Conservation (phyloP, 2,888 invertebrate species). For the Torymus texanus region DNA sequence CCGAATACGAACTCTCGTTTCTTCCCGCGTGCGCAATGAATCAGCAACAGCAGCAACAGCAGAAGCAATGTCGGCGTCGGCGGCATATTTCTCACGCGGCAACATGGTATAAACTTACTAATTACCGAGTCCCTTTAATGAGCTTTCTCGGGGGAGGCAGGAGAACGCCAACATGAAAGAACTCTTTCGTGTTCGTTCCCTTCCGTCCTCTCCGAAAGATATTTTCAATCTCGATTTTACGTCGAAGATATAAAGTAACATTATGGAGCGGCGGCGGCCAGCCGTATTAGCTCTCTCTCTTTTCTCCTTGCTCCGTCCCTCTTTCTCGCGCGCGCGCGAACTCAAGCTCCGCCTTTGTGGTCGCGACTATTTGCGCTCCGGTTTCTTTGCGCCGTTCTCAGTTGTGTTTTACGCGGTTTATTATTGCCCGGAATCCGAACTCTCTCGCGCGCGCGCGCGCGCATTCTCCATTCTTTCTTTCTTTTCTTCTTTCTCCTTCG, state of each 20-base stretch:
- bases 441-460: background rate
- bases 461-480: no score
- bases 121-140: conserved; percentile 54
- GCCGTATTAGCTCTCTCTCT: conserved; percentile 5
- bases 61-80: background rate
- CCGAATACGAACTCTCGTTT: conserved; percentile 30
- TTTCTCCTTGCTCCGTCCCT: background rate
- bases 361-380: conserved; percentile 55
- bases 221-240: conserved; percentile 56
- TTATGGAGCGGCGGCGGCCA: conserved; percentile 41
- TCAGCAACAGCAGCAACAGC: background rate
- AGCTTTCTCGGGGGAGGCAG: conserved; percentile 44
- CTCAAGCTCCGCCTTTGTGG: conserved; percentile 50
- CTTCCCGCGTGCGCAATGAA: conserved; percentile 35
- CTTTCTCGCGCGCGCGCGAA: background rate
- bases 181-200: conserved; percentile 12
- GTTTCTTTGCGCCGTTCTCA: conserved; percentile 53
- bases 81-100: conserved; percentile 50
- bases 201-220: conserved; percentile 29
- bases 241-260: conserved; percentile 54
- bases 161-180: conserved; percentile 51
- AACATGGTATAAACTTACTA: conserved; percentile 55
- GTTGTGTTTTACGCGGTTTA: conserved; percentile 57
- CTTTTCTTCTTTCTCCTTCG: no score
- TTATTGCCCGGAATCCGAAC: conserved; percentile 56